Conservation (phyloP, 2,113 vertebrate genomes). For the Salvelinus sp. region DNA sequence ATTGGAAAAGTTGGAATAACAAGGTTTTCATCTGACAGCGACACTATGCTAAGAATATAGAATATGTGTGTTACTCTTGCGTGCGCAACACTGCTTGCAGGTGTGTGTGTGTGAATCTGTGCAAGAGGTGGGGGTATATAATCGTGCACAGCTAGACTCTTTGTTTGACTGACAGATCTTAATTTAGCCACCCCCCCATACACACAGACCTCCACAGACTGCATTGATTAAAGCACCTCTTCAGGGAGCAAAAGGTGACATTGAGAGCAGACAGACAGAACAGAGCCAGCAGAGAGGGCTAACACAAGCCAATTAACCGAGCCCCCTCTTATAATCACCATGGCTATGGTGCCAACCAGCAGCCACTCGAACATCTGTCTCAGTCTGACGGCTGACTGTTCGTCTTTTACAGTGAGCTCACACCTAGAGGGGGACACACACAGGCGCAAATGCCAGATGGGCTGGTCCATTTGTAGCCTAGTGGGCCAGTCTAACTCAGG, state of each 20-base stretch:
- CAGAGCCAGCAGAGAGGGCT: conserved; percentile 1
- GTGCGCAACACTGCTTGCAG: too few relatives aligned
- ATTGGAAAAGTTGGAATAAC: too few relatives aligned
- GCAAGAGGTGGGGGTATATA: not conserved
- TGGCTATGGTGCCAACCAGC: conserved; percentile 27
- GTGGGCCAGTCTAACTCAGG: too few relatives aligned
- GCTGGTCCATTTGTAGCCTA: too few relatives aligned
- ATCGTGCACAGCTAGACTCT: conserved; percentile 31
- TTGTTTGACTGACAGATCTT: conserved; percentile 13
- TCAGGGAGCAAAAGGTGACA: not conserved
- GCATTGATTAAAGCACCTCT: not conserved
- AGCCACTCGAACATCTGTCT: conserved; percentile 20
- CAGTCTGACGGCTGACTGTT: not conserved
- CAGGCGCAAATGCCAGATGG: not conserved
- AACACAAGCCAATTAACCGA: conserved; percentile 27
- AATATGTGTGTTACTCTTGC: too few relatives aligned
- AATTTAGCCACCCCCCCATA: not conserved
- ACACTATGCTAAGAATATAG: too few relatives aligned
- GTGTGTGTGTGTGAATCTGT: not conserved
- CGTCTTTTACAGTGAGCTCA: not conserved
- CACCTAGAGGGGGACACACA: not conserved
- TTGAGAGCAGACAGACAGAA: not conserved
- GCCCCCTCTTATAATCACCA: conserved; percentile 26
- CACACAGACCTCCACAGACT: not conserved
- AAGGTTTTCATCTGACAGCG: too few relatives aligned